A percentile compares a stretch with the other conserved stretches of the same genome.
Evolutionary conservation across 2,797 vertebrate genomes (phyloP).

Genomic region (Syndactyla subalaris): DNA sequence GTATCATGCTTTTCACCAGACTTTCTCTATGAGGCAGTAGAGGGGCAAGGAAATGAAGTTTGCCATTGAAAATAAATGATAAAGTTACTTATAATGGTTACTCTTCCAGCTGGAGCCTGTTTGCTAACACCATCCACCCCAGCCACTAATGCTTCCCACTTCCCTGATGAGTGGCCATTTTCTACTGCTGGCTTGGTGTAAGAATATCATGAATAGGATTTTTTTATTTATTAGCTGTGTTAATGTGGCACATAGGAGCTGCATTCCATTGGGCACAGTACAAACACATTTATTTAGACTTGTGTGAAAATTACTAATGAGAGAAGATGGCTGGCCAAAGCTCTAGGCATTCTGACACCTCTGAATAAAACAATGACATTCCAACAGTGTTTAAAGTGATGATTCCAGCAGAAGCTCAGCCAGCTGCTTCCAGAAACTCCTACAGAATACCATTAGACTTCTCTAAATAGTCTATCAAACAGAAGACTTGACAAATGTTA

Average conservation of each 20-base stretch:
- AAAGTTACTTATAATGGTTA: slow-evolving; percentile 1
- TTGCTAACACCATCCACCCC: slow-evolving; percentile 27
- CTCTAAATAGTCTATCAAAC: slow-evolving; percentile 21
- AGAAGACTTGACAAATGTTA: slow-evolving; percentile 30
- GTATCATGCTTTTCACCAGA: slow-evolving; percentile 1
- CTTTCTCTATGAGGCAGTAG: neutral
- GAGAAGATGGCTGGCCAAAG: slow-evolving; percentile 52
- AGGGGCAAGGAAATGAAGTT: slow-evolving; percentile 4
- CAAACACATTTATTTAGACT: slow-evolving; percentile 58
- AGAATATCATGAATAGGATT: slow-evolving; percentile 36
- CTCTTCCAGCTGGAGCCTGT: slow-evolving; percentile 47
- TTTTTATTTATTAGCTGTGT: slow-evolving; percentile 57
- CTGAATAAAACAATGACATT: slow-evolving; percentile 52
- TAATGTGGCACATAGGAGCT: slow-evolving; percentile 40
- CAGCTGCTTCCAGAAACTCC: slow-evolving; percentile 57
- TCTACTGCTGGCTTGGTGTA: slow-evolving; percentile 23
- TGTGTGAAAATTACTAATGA: slow-evolving; percentile 54
- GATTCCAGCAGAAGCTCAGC: slow-evolving; percentile 56
- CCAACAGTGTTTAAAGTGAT: slow-evolving; percentile 46
- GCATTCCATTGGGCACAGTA: neutral
- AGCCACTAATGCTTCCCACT: neutral
- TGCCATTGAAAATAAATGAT: slow-evolving; percentile 34
- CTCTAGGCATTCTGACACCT: slow-evolving; percentile 32
- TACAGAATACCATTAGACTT: slow-evolving; percentile 50
- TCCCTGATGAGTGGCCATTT: slow-evolving; percentile 12